These are phyloP conservation scores for Periophthalmus magnuspinnatus DNA, from an alignment of 2,797 vertebrate genomes.

Conservation along the genomic window DNA sequence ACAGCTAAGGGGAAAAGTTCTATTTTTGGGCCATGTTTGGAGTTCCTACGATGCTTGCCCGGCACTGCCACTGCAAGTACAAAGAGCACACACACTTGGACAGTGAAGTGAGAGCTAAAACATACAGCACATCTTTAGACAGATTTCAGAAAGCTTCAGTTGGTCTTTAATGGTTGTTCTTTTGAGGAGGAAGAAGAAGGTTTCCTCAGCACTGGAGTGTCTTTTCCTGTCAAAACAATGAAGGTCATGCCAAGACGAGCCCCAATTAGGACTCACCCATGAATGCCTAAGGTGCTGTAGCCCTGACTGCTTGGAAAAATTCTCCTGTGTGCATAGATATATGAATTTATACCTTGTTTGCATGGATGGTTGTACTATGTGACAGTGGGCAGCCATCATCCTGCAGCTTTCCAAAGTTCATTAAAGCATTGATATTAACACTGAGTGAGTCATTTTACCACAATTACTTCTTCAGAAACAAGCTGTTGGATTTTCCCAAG, in stretches of 20 bases:
- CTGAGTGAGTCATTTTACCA: slow-evolving; percentile 10
- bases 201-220: slow-evolving; percentile 41
- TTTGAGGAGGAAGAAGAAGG: slow-evolving; percentile 16
- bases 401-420: slow-evolving; percentile 11
- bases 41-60: slow-evolving; percentile 18
- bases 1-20: slow-evolving; percentile 13
- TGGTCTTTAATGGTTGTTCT: slow-evolving; percentile 49
- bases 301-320: slow-evolving; percentile 16
- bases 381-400: slow-evolving; percentile 13
- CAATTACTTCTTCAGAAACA: slow-evolving; percentile 22
- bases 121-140: slow-evolving; percentile 34
- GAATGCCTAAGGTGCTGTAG: slow-evolving; percentile 37
- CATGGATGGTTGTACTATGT: slow-evolving; percentile 1
- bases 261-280: slow-evolving; percentile 64
- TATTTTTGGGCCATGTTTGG: slow-evolving; percentile 27
- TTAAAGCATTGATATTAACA: slow-evolving; percentile 23
- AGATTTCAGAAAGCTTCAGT: slow-evolving; percentile 42
- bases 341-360: slow-evolving; percentile 6
- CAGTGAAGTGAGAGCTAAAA: slow-evolving; percentile 33
- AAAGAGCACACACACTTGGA: slow-evolving; percentile 14
- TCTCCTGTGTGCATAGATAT: slow-evolving; percentile 12
- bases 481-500: not conserved
- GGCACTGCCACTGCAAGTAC: slow-evolving; percentile 7
- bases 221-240: slow-evolving; percentile 69
- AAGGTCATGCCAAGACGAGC: slow-evolving; percentile 70